A percentile compares a stretch with the other conserved stretches of the same genome.
These are phyloP conservation scores for Odocoileus hemionus DNA, from an alignment of 2,113 vertebrate genomes.

Conservation along the genomic window DNA sequence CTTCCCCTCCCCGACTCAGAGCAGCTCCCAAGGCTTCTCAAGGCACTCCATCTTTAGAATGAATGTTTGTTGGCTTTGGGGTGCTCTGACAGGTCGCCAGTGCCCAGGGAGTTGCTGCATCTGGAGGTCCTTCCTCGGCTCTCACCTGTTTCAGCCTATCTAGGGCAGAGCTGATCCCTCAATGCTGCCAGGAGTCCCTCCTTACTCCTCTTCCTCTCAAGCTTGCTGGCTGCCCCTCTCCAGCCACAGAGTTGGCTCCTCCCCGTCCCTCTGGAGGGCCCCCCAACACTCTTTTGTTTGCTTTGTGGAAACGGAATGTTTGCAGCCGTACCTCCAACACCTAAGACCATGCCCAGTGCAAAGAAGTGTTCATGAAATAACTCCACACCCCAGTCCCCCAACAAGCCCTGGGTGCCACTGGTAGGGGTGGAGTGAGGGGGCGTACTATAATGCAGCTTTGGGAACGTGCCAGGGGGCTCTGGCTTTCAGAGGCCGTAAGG, in stretches of 20 bases:
- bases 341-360: neutral
- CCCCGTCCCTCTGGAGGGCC: neutral
- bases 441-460: accelerated
- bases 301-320: neutral
- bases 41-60: neutral
- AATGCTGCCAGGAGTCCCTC: neutral
- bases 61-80: neutral
- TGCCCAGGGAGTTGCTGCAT: neutral
- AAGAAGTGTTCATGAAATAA: neutral
- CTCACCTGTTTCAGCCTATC: neutral
- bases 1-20: neutral
- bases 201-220: neutral
- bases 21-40: neutral
- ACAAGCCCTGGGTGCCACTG: neutral
- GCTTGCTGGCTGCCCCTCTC: neutral
- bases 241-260: neutral
- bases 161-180: neutral
- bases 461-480: neutral
- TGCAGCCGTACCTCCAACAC: neutral
- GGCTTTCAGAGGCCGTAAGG: neutral
- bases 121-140: neutral
- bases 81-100: neutral
- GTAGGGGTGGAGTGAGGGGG: neutral
- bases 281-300: neutral
- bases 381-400: no score